Percentiles rank a stretch among this genome's conserved stretches.
Evolutionary conservation across 2,888 invertebrate species (phyloP).

Genomic region (Tholera decimalis): DNA sequence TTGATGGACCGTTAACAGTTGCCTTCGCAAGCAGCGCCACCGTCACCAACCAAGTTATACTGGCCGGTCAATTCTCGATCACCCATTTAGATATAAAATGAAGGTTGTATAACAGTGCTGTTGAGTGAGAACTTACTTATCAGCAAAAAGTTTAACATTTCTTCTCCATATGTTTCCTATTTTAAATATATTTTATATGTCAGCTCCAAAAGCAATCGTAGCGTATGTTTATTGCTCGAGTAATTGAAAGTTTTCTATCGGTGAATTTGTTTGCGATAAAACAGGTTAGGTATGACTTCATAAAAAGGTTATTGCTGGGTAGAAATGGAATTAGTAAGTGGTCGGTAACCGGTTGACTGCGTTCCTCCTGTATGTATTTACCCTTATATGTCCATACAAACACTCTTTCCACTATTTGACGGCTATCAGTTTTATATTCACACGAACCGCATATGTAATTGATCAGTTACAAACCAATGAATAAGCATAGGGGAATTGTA

Average conservation of each 20-base stretch:
- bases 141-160: conserved; percentile 43
- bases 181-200: conserved; percentile 43
- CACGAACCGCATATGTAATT: conserved; percentile 17
- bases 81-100: conserved; percentile 36
- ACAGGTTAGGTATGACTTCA: conserved; percentile 1
- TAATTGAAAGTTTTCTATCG: conserved; percentile 23
- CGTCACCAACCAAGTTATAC: conserved; percentile 2
- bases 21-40: not conserved
- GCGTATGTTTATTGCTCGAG: conserved; percentile 31
- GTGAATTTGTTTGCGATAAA: conserved; percentile 15
- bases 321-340: conserved; percentile 25
- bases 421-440: conserved; percentile 36
- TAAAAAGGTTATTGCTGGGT: conserved; percentile 18
- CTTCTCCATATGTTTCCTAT: conserved; percentile 31
- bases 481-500: too few relatives aligned
- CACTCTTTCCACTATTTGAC: conserved; percentile 30
- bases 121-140: conserved; percentile 27
- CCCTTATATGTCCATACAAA: conserved; percentile 45
- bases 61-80: conserved; percentile 15
- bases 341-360: conserved; percentile 26
- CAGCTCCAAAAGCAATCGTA: conserved; percentile 27
- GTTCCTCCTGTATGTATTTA: conserved; percentile 23
- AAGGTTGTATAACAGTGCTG: conserved; percentile 24
- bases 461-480: conserved; percentile 14
- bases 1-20: conserved; percentile 11